Evolutionary conservation across 2,797 vertebrate species (phyloP).

Genomic region (Gephyroberyx darwinii): DNA sequence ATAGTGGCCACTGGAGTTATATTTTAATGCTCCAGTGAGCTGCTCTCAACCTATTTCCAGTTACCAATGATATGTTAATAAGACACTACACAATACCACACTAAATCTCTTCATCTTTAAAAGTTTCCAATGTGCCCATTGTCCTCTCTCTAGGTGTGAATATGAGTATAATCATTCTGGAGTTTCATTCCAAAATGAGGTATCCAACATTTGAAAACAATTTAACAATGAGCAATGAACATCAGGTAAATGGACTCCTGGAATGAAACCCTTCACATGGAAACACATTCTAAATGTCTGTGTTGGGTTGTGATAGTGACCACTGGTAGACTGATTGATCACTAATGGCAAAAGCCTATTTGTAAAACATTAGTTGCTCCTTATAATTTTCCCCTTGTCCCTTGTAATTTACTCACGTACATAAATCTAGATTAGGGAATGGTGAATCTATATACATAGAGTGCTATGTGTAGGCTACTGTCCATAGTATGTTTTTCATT

Average conservation of each 20-base stretch:
- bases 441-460: too few species aligned
- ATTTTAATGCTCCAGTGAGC: slow-evolving; percentile 57
- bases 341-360: background rate
- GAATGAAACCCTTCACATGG: background rate
- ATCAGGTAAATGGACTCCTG: background rate
- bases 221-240: background rate
- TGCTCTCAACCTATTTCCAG: slow-evolving; percentile 45
- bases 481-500: too few species aligned
- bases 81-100: slow-evolving; percentile 31
- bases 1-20: slow-evolving; percentile 54
- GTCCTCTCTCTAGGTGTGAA: slow-evolving; percentile 6
- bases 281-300: background rate
- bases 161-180: background rate
- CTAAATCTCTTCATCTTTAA: slow-evolving; percentile 56
- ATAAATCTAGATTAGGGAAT: too few species aligned
- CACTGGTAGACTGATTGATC: background rate
- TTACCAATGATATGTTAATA: slow-evolving; percentile 48
- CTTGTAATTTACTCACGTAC: too few species aligned
- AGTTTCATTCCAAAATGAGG: slow-evolving; percentile 11
- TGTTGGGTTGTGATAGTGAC: background rate
- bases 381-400: too few species aligned
- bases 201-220: background rate
- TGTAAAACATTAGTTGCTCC: too few species aligned
- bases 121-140: slow-evolving; percentile 32
- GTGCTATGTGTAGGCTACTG: too few species aligned